phyloP scores from a whole-genome alignment of 2,113 vertebrate species.

The Phrynosoma platyrhinos region DNA sequence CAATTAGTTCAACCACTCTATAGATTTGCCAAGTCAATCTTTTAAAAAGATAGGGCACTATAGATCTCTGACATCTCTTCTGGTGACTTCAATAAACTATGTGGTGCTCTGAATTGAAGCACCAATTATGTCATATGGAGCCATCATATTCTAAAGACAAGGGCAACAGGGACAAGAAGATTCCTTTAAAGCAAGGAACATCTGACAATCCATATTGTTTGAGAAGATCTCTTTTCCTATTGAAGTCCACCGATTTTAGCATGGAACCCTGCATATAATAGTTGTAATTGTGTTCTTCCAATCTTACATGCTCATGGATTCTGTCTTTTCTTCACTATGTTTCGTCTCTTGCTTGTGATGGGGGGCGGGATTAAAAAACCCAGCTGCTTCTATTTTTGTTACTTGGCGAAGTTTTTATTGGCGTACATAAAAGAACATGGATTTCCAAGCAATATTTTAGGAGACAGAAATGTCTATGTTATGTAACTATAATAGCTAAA shows the following conservation, averaged over 20 bases:
- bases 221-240: conserved; percentile 11
- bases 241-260: conserved; percentile 2
- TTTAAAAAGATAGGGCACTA: background rate
- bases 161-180: background rate
- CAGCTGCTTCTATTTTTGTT: conserved; percentile 47
- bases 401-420: conserved; percentile 43
- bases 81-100: conserved; percentile 2
- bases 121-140: background rate
- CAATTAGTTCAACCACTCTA: conserved; percentile 35
- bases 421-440: conserved; percentile 58
- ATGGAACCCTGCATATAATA: conserved; percentile 17
- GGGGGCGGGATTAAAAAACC: conserved; percentile 24
- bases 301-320: conserved; percentile 28
- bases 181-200: background rate
- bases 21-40: conserved; percentile 28
- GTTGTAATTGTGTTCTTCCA: background rate
- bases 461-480: conserved; percentile 62
- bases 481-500: conserved; percentile 73
- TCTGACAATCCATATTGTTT: background rate
- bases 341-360: background rate
- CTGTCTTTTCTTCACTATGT: conserved; percentile 43
- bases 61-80: conserved; percentile 16
- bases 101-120: background rate
- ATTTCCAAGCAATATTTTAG: conserved; percentile 67
- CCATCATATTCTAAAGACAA: background rate